Conservation (phyloP, 1,140 invertebrate genomes). For the Pollicipes pollicipes region DNA sequence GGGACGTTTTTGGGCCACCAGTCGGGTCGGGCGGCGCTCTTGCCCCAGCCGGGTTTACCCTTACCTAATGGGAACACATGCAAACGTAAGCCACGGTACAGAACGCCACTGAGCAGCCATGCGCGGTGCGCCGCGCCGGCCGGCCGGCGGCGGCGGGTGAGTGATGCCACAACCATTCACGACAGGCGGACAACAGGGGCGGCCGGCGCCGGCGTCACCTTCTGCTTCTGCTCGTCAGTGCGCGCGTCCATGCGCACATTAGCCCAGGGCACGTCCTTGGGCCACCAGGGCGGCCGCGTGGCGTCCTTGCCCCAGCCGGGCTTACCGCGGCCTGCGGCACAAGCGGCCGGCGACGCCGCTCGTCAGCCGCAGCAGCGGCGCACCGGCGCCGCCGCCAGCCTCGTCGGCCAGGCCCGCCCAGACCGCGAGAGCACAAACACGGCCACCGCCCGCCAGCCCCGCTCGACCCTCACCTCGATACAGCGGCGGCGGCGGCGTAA, state of each 20-base stretch:
- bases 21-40: constrained; percentile 77
- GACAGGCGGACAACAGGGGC: no score
- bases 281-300: constrained; percentile 92
- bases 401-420: no score
- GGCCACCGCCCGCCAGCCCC: no score
- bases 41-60: constrained; percentile 95
- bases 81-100: constrained; percentile 19
- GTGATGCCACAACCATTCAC: background rate
- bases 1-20: constrained; percentile 97
- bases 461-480: no score
- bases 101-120: constrained; percentile 13
- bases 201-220: constrained; percentile 37
- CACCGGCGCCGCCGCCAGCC: no score
- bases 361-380: no score
- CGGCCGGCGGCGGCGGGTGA: background rate
- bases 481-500: no score
- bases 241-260: constrained; percentile 94
- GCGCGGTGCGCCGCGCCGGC: background rate
- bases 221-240: constrained; percentile 89
- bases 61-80: constrained; percentile 38
- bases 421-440: no score
- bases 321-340: constrained; percentile 61
- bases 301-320: constrained; percentile 93
- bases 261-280: constrained; percentile 88
- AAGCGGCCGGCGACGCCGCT: constrained; percentile 6